Evolutionary conservation across 2,797 vertebrate genomes (phyloP), one percentile per base, ranked within the genome.

Genomic region (Channallabes apus): DNA sequence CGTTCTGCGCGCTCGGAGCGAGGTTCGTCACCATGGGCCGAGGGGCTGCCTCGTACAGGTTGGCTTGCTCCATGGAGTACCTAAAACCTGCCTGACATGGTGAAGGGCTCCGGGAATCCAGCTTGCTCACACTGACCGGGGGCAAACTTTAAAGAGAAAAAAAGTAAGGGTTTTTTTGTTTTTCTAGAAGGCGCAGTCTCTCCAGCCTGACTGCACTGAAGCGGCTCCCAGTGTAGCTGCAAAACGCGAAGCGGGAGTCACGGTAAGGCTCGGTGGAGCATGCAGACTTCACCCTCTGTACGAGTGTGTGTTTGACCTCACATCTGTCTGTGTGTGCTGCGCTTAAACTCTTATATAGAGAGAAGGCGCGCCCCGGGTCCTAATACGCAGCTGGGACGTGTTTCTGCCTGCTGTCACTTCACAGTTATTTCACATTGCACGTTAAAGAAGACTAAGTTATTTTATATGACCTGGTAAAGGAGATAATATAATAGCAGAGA

Each of bases 1-100:
- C 51, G 90, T 92, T 92, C 91, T 93, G 94, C 84, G 91, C 94
- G 82, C 90, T 93, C 90, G 90, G 92, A 77, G 67, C 85, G 80
- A 95, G 92, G 92, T 92, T 96, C 93, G 93, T 97, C 96, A 97
- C 95, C 91, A 92, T 94, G 92, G 97, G 95, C 92, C 97, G 97
- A 90, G 96, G 94, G 76, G 97, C 96, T 91, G 95, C 96, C 97
- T 99, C 98, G 96, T 99, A 99, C 93, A 99, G 95, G 95, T 98
- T 97, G 75, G 96, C 94, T 88, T 97, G 94, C 96, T 99, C 98
- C 98, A 99, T 99, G 92, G 96, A 95, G 94, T 92, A 95, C 88
- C 96, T 97, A 97, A 92, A 96, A 90, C 93, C 94, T 91, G 94
- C 95, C 94, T 91, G 90, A 93, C 97, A 98, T 98, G 97, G 96